Evolutionary conservation across 2,888 invertebrate species (phyloP).

Genomic region (Gandaritis pyraliata): DNA sequence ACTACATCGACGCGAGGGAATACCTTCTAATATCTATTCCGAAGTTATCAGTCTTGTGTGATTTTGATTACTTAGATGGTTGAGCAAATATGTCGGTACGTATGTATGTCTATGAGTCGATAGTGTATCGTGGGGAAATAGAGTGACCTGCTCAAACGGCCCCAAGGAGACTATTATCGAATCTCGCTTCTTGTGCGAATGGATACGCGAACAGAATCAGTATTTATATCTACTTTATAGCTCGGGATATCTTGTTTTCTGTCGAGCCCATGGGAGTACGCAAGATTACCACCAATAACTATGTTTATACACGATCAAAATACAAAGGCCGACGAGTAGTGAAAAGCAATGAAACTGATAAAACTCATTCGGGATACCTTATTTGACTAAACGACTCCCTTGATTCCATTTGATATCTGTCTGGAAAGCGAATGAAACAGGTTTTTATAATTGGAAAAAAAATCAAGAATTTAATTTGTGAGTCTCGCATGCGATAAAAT

Average conservation of each 20-base stretch:
- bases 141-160: constrained; percentile 65
- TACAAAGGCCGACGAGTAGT: constrained; percentile 37
- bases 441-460: constrained; percentile 28
- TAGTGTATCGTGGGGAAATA: constrained; percentile 60
- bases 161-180: constrained; percentile 68
- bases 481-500: constrained; percentile 47
- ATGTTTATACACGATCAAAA: constrained; percentile 42
- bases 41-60: constrained; percentile 65
- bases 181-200: constrained; percentile 59
- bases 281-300: constrained; percentile 44
- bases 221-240: constrained; percentile 54
- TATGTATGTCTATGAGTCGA: constrained; percentile 50
- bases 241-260: constrained; percentile 46
- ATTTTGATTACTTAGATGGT: constrained; percentile 60
- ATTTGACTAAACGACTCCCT: constrained; percentile 38
- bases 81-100: constrained; percentile 49
- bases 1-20: constrained; percentile 49
- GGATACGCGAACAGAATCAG: constrained; percentile 52
- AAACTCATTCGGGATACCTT: constrained; percentile 38
- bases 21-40: constrained; percentile 47
- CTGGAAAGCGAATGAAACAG: constrained; percentile 33
- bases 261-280: constrained; percentile 39
- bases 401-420: constrained; percentile 38
- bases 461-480: neutral
- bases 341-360: constrained; percentile 42